Evolutionary conservation across 2,888 invertebrate species (phyloP).

Genomic region (Sinohyriopsis cumingii): DNA sequence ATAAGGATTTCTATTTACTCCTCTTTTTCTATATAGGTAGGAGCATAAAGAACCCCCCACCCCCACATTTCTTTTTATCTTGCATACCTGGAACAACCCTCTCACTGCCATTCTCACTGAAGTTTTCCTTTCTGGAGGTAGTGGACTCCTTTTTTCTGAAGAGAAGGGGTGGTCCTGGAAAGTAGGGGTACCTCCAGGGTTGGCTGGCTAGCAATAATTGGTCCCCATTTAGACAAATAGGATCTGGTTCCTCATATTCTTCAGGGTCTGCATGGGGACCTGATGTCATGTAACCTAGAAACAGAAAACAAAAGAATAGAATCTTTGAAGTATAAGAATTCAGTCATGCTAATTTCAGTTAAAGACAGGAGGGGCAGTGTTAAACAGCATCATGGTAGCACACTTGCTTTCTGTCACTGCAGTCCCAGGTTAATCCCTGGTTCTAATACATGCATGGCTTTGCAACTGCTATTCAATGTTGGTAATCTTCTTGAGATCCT

Average conservation of each 20-base stretch:
- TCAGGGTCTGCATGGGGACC: slow-evolving; percentile 59
- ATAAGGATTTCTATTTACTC: too few relatives aligned
- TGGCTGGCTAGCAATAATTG: slow-evolving; percentile 41
- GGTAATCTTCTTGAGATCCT: too few relatives aligned
- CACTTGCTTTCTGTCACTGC: too few relatives aligned
- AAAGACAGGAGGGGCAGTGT: too few relatives aligned
- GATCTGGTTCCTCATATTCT: slow-evolving; percentile 56
- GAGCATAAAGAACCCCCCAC: too few relatives aligned
- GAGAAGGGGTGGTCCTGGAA: slow-evolving; percentile 37
- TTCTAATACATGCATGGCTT: too few relatives aligned
- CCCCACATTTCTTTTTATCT: background rate
- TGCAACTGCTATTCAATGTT: too few relatives aligned
- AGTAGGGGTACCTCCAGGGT: slow-evolving; percentile 49
- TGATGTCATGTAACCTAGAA: slow-evolving; percentile 66
- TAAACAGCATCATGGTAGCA: too few relatives aligned
- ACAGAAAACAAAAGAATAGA: background rate
- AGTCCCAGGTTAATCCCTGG: too few relatives aligned
- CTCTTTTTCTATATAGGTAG: too few relatives aligned
- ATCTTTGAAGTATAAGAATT: background rate
- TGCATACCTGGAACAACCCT: slow-evolving; percentile 23
- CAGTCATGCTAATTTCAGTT: background rate
- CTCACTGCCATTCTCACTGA: background rate
- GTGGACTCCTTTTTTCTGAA: slow-evolving; percentile 20
- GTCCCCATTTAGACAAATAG: slow-evolving; percentile 48
- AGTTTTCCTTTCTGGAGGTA: too few relatives aligned